Base-by-base conservation (phyloP, 2,888 invertebrate genomes). In the Sipunculus nudus region DNA sequence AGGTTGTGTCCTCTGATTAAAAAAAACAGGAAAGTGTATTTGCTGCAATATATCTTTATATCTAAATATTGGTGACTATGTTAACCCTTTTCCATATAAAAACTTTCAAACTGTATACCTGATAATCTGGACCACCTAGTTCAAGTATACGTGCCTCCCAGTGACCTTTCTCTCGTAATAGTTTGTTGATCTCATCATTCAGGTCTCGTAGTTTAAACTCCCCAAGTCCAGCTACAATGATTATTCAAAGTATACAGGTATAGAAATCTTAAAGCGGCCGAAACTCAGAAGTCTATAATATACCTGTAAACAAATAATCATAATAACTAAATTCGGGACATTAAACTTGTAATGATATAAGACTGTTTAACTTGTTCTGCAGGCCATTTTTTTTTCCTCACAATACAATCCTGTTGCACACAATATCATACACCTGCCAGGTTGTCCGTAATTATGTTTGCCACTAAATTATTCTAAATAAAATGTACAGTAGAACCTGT, bases 121-220 rank as follows among this genome's bases (percentile, higher is more conserved):
- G 80, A 67, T 85, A 85, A 85, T 99, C 97, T 0, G 95, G 93
- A 0, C 99, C 99, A 1, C 97, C 97, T 1, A 99, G 86, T 61
- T 95, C 91, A 72, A 92, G 91, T 70, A 99, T 98, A 81, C 97
- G 92, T 53, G 92, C 91, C 81, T 99, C 99, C 99, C 99, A 99
- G 80, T 97, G 96, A 0, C 95, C 89, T 79, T 97, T 97, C 80
- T 98, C 96, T 47, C 97, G 87, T 61, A 99, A 87, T 67, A 98
- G 83, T 85, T 99, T 98, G 85, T 99, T 99, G 72, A 99, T 99
- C 85, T 99, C 98, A 85, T 99, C 99, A 83, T 99, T 99, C 25
- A 99, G 86, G 82, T 99, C 99, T 19, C 99, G 88, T 67, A 99
- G 93, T 26, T 97, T 90, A 82, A 97, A 99, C 85, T 99, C 99